A percentile compares a stretch with the other conserved stretches of the same genome.
phyloP scores from a whole-genome alignment of 2,797 vertebrate species.

The Smutsia gigantea region DNA sequence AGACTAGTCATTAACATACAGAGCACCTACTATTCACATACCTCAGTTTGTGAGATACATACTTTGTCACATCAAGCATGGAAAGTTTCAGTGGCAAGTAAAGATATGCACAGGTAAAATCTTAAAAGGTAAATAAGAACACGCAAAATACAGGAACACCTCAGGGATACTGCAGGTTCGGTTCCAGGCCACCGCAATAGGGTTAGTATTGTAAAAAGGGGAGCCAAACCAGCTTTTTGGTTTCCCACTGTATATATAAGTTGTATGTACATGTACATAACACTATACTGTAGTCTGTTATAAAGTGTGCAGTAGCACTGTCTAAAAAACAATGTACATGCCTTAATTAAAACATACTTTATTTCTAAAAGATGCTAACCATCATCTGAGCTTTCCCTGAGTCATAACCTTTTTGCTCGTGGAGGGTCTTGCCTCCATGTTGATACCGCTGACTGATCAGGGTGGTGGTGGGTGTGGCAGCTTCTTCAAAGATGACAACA shows the following conservation, averaged over 20 bases:
- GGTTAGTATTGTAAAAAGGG: not conserved
- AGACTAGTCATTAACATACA: not conserved
- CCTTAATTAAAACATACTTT: too few species aligned
- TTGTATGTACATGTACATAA: too few species aligned
- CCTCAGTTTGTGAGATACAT: not conserved
- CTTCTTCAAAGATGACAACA: too few species aligned
- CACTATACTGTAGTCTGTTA: not conserved
- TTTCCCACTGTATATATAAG: too few species aligned
- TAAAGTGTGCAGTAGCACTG: not conserved
- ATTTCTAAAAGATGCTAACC: too few species aligned
- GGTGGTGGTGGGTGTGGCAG: too few species aligned
- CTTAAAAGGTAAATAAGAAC: not conserved
- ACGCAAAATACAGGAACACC: not conserved
- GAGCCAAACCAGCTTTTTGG: too few species aligned
- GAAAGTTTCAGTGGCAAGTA: constrained; percentile 39
- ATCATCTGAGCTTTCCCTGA: too few species aligned
- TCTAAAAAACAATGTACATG: too few species aligned
- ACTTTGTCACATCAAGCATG: not conserved
- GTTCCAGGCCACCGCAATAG: not conserved
- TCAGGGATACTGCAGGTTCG: not conserved
- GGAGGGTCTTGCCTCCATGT: too few species aligned
- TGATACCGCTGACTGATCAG: too few species aligned
- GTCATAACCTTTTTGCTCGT: too few species aligned
- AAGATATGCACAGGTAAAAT: constrained; percentile 22
- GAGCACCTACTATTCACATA: not conserved